Conservation (phyloP, 1,140 invertebrate genomes). For the Atopsyche davidsoni region DNA sequence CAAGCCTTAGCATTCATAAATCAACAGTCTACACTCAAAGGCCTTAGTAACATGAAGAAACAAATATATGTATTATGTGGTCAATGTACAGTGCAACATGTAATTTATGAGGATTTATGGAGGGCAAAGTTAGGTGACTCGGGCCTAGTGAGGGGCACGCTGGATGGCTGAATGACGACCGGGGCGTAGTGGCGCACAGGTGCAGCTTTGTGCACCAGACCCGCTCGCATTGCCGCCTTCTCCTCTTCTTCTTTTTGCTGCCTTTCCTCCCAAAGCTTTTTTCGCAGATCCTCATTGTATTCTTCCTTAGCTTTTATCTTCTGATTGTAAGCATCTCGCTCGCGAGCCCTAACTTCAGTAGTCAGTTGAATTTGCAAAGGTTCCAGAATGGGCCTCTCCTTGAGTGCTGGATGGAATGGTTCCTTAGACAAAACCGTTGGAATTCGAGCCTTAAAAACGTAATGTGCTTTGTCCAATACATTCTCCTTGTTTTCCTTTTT, state of each 20-base stretch:
- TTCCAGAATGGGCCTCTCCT: slow-evolving; percentile 14
- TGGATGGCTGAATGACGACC: slow-evolving; percentile 19
- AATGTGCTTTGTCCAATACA: slow-evolving; percentile 13
- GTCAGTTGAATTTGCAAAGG: slow-evolving; percentile 33
- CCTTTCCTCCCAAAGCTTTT: slow-evolving; percentile 30
- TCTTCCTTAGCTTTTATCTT: slow-evolving; percentile 37
- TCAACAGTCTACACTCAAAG: too few relatives aligned
- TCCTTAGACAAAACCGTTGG: slow-evolving; percentile 21
- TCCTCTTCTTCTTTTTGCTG: slow-evolving; percentile 32
- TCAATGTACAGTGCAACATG: too few relatives aligned
- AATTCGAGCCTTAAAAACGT: slow-evolving; percentile 24
- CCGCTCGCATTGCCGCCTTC: slow-evolving; percentile 30
- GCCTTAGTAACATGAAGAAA: too few relatives aligned
- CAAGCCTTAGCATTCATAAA: too few relatives aligned
- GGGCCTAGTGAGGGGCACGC: slow-evolving; percentile 18
- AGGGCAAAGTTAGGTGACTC: slow-evolving; percentile 24
- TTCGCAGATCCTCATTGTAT: slow-evolving; percentile 29
- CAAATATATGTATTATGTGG: too few relatives aligned
- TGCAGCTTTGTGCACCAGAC: slow-evolving; percentile 28
- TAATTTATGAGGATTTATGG: slow-evolving; percentile 7
- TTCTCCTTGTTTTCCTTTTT: slow-evolving; percentile 32
- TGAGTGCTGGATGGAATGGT: slow-evolving; percentile 20
- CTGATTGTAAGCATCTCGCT: slow-evolving; percentile 38
- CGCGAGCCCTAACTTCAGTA: slow-evolving; percentile 38
- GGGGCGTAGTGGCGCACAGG: slow-evolving; percentile 25